Evolutionary conservation across 2,113 vertebrate genomes (phyloP).

Genomic region (Aldabrachelys gigantea): DNA sequence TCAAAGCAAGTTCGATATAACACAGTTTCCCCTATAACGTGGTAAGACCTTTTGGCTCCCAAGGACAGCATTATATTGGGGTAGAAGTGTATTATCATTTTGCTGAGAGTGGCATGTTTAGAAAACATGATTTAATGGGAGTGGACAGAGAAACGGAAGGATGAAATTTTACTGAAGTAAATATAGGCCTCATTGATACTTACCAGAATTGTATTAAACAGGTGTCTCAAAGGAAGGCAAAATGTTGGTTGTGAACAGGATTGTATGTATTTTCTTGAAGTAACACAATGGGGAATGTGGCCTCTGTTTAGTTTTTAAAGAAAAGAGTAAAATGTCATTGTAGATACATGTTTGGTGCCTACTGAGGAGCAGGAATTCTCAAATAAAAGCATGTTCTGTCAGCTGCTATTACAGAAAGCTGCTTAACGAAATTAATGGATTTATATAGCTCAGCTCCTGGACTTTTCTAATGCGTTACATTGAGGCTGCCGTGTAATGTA

Average conservation of each 20-base stretch:
- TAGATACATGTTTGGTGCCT: neutral
- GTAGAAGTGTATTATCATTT: neutral
- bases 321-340: neutral
- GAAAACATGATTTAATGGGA: neutral
- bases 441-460: rapidly evolving
- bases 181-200: neutral
- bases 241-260: rapidly evolving
- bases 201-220: neutral
- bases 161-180: neutral
- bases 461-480: neutral
- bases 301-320: neutral
- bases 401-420: neutral
- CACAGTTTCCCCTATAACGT: no score
- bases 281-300: neutral
- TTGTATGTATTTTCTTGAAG: neutral
- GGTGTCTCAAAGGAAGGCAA: neutral
- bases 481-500: neutral
- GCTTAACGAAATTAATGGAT: neutral
- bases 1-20: no score
- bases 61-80: no score
- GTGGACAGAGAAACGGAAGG: neutral
- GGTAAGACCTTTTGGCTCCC: no score
- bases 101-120: neutral
- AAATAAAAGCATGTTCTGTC: rapidly evolving
- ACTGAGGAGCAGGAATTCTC: neutral